Evolutionary conservation across 2,113 vertebrate genomes (phyloP), one percentile per base, ranked within the genome.

Genomic region (Amphiprion ocellaris): DNA sequence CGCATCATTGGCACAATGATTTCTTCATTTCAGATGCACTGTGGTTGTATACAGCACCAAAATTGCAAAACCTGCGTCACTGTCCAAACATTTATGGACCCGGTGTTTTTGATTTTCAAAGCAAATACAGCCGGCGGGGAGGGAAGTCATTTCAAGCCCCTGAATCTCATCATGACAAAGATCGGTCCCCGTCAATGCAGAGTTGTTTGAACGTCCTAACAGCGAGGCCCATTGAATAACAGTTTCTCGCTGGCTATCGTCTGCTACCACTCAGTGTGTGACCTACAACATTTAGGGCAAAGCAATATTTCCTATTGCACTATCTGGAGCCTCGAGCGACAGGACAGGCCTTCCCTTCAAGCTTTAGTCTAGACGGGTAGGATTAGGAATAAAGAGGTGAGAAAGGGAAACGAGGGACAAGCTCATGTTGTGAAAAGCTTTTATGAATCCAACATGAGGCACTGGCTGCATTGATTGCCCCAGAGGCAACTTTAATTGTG

Each of bases 221-320:
- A 69, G 56, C 39, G 17, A 68, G 64, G 49, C 61, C 62, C 54
- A 1, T 16, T 69, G 83, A 77, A 83, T 86, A 66, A 87, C 21
- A 4, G 65, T 39, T 58, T 79, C 83, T 69, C 69, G 39, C 47
- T 11, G 55, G 64, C 54, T 68, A 12, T n/a, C 23, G 67, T 80
- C 66, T 63, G 55, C 39, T 52, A 14, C 2, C 54, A 68, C 64
- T 84, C 4, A 23, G 12, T 44, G 72, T 74, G 74, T 78, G 85
- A 91, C 86, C 77, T 77, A 30, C 61, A 85, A 86, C 77, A 46
- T 62, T 67, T 49, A 79, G 62, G 80, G 69, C 62, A 73, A 83
- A 87, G 79, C 69, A 90, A 82, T 87, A 75, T 90, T 87, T 77
- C 83, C 73, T 64, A 14, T 0, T 26, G 59, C 58, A 50, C 62